phyloP scores from a whole-genome alignment of 2,113 vertebrate species.

The Cygnus atratus region DNA sequence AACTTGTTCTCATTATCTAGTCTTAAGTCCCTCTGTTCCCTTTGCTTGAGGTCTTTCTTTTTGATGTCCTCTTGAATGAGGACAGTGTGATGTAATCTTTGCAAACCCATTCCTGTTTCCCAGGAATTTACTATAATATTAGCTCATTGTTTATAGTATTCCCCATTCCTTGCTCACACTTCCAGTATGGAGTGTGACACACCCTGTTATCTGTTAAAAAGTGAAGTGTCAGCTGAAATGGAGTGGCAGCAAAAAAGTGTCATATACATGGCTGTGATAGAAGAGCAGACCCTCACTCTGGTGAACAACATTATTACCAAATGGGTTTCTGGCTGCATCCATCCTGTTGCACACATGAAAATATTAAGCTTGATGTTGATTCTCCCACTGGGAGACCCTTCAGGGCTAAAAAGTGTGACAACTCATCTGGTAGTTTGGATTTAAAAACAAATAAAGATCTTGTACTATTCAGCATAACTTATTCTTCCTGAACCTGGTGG shows the following conservation, averaged over 20 bases:
- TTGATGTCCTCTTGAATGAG: background rate
- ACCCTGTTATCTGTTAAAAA: background rate
- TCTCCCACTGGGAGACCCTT: background rate
- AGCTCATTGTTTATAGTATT: background rate
- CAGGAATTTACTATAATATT: background rate
- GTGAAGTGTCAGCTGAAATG: background rate
- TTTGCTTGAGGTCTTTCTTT: background rate
- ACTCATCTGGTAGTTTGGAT: background rate
- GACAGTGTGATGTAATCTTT: background rate
- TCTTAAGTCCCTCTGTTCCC: background rate
- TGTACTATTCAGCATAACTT: background rate
- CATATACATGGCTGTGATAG: background rate
- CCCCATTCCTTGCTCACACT: background rate
- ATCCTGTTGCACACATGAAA: background rate
- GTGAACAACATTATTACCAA: background rate
- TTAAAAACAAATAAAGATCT: background rate
- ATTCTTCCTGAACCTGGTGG: background rate
- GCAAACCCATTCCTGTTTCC: background rate
- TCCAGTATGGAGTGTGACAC: background rate
- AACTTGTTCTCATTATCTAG: background rate
- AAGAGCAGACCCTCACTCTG: background rate
- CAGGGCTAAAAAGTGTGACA: background rate
- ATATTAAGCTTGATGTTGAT: background rate
- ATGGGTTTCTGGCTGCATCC: background rate
- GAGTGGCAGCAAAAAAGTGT: background rate